These are phyloP conservation scores for Tinamus major DNA, from an alignment of 2,797 vertebrate genomes.

Conservation along the genomic window DNA sequence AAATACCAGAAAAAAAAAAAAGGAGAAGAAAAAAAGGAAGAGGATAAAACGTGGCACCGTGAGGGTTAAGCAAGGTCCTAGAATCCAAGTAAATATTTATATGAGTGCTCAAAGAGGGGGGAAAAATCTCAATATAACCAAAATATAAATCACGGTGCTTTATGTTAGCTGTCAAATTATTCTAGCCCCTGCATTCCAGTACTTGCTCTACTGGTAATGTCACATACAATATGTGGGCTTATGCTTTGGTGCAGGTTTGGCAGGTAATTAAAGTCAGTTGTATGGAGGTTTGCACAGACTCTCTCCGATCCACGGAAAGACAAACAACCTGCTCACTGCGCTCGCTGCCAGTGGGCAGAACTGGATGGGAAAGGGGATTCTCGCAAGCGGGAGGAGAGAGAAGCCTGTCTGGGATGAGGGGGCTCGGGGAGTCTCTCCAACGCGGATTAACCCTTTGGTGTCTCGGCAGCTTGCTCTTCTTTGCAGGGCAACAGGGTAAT, in stretches of 20 bases:
- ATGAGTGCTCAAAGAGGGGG: conserved; percentile 74
- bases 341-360: conserved; percentile 30
- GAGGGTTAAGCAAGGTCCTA: conserved; percentile 79
- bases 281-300: conserved; percentile 60
- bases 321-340: conserved; percentile 58
- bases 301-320: conserved; percentile 41
- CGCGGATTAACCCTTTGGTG: neutral
- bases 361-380: neutral
- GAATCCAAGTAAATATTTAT: conserved; percentile 82
- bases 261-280: conserved; percentile 73
- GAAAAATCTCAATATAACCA: conserved; percentile 72
- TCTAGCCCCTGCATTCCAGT: conserved; percentile 67
- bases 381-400: neutral
- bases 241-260: conserved; percentile 66
- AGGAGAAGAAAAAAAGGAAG: neutral
- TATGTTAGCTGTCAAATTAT: conserved; percentile 79
- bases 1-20: conserved; percentile 7
- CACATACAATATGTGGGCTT: conserved; percentile 59
- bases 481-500: neutral
- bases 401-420: neutral
- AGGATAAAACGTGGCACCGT: conserved; percentile 55
- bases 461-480: neutral
- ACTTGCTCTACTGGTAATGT: conserved; percentile 71
- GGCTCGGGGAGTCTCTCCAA: neutral
- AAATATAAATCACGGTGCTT: conserved; percentile 79